A percentile compares a stretch with the other conserved stretches of the same genome.
phyloP scores from a whole-genome alignment of 2,888 invertebrate species.

The Gortyna flavago region DNA sequence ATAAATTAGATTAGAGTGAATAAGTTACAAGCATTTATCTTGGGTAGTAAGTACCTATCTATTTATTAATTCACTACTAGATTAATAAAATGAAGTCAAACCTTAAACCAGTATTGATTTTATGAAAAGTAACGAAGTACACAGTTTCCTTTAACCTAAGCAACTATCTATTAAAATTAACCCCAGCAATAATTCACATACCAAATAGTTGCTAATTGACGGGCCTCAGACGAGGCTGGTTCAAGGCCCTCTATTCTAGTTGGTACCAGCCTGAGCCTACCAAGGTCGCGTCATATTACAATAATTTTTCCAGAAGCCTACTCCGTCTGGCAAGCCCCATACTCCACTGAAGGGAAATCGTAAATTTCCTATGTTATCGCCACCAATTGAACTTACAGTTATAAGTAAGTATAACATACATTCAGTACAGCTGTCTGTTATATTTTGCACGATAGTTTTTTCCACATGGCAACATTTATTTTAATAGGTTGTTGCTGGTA shows the following conservation, averaged over 20 bases:
- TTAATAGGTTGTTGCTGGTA: constrained; percentile 34
- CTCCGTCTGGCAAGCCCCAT: constrained; percentile 48
- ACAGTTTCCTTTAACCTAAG: constrained; percentile 1
- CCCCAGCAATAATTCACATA: constrained; percentile 33
- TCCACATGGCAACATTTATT: constrained; percentile 54
- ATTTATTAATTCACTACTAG: background rate
- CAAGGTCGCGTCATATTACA: constrained; percentile 62
- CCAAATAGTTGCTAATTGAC: constrained; percentile 59
- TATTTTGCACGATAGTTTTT: constrained; percentile 58
- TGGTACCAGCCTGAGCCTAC: constrained; percentile 64
- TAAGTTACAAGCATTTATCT: background rate
- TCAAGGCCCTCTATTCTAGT: constrained; percentile 63
- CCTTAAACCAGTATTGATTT: background rate
- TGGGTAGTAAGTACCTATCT: background rate
- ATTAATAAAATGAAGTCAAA: background rate
- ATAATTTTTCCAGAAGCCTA: constrained; percentile 63
- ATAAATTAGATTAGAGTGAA: background rate
- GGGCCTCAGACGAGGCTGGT: constrained; percentile 31
- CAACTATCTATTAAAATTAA: constrained; percentile 29
- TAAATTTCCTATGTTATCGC: constrained; percentile 64
- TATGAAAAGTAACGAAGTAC: background rate
- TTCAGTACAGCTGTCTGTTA: constrained; percentile 46
- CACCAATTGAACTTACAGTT: constrained; percentile 57
- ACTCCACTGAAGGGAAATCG: constrained; percentile 50
- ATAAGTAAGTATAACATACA: constrained; percentile 41